Base-by-base conservation (phyloP, 2,888 invertebrate species). In the Drosophila niveifrons region DNA sequence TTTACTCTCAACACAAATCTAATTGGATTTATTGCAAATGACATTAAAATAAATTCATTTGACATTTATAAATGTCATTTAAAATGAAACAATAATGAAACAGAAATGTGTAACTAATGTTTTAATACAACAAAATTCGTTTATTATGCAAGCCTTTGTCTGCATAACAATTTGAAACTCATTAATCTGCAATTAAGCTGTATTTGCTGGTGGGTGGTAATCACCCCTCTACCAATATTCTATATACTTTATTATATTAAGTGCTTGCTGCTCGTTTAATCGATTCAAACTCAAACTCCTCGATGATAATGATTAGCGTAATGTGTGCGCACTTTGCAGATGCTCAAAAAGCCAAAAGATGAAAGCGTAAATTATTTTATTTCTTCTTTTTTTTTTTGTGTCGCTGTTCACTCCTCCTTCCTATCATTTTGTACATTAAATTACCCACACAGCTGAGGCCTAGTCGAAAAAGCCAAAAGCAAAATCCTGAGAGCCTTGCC, bases 321-420 rank as follows among this genome's bases (percentile, higher is more conserved):
- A 63, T 75, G 72, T 62, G 31, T 28, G 58, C 58, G 28, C 51
- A 71, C 66, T 71, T 58, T 31, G 50, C 55, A 61, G 53, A 39
- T 47, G 31, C 56, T 47, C 47, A 28, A 18, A 53, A 67, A n/a
- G n/a, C n/a, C 43, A 46, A 47, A 55, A 72, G 58, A 71, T 55
- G 57, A 56, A 63, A 67, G 56, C 72, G 47, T 55, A 59, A 66
- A 76, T 72, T 48, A 66, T 77, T 72, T 65, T 50, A 64, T 59
- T 63, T 61, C 18, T 18, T 34, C 31, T 41, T 18, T 23, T 52
- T 52, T 47, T 61, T 72, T 47, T 31, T 39, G 53, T 13, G 17
- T 50, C 13, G 17, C 7, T 10, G 31, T 3, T 31, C 10, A 2
- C 31, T 9, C 11, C 31, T 36, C 47, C 41, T 41, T 46, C 41